Base-by-base conservation (phyloP, 2,113 vertebrate genomes). In the Thermophis baileyi region DNA sequence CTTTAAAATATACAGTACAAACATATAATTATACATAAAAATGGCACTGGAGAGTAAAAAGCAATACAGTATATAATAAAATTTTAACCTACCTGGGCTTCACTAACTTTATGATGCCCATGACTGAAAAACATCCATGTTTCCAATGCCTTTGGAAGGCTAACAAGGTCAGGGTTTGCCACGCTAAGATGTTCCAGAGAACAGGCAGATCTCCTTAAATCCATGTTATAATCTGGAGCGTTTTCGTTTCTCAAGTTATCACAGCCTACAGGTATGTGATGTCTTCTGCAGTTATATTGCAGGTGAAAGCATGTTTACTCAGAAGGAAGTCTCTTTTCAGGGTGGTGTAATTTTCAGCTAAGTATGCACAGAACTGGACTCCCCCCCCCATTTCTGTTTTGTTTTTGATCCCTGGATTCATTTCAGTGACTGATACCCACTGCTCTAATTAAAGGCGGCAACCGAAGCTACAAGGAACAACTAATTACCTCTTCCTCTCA, bases 401-500 rank as follows among this genome's bases (percentile, higher is more conserved):
- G 74, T 22, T 81, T 74, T 81, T 81, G 74, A 81, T 44, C 18
- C 16, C 69, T 40, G 6, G 95, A 96, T 97, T 96, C 96, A 96
- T 95, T 63, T 91, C 85, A 96, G 90, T 55, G 69, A 96, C 87
- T 92, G 94, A 94, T 94, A 96, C 94, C 94, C 93, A 54, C 94
- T 95, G 96, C 93, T 94, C 94, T 95, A 95, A 94, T 96, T 95
- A 97, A 40, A 94, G 95, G 96, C n/a, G 63, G 95, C 96, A 89
- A 57, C 0, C 0, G 87, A 95, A 95, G 91, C 91, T 94, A 96
- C 94, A 93, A 95, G 27, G 47, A 51, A 50, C 20, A 3, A 94
- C 6, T 94, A 94, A 88, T 88, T 92, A 94, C 93, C 95, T 93
- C 91, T 55, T 89, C 92, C 95, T 93, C 95, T 94, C 60, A 91